These are phyloP conservation scores for Aleadryas rufinucha DNA, from an alignment of 2,113 vertebrate genomes.

Conservation along the genomic window DNA sequence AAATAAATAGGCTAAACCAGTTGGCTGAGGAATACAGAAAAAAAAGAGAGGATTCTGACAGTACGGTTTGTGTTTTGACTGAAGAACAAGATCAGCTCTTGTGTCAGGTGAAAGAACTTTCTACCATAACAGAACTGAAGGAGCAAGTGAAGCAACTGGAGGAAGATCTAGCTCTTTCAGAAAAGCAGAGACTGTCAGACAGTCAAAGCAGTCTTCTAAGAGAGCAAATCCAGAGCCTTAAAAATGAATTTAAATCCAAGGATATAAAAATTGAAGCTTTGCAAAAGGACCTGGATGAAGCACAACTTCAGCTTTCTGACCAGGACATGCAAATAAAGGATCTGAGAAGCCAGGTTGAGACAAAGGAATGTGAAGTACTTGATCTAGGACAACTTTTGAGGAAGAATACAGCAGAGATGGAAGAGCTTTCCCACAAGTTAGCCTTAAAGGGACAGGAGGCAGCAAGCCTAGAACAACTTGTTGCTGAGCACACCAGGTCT, in stretches of 20 bases:
- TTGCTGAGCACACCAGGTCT: conserved; percentile 72
- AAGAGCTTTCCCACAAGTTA: conserved; percentile 72
- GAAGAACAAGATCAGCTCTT: conserved; percentile 75
- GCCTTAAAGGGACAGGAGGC: conserved; percentile 48
- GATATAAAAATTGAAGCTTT: conserved; percentile 83
- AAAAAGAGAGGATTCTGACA: conserved; percentile 63
- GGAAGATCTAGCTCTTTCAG: conserved; percentile 61
- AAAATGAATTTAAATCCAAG: conserved; percentile 75
- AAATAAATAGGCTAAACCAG: conserved; percentile 75
- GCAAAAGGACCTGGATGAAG: conserved; percentile 78
- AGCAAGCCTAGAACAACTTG: conserved; percentile 65
- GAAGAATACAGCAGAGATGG: conserved; percentile 64
- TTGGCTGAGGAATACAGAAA: conserved; percentile 71
- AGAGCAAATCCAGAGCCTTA: conserved; percentile 84
- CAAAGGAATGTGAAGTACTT: conserved; percentile 68
- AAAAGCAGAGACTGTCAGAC: conserved; percentile 67
- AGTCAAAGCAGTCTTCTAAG: conserved; percentile 75
- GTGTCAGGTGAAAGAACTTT: conserved; percentile 56
- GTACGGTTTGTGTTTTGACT: conserved; percentile 43
- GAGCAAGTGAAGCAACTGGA: conserved; percentile 71
- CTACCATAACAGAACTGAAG: conserved; percentile 42
- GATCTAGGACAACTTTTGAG: conserved; percentile 69
- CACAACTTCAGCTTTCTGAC: conserved; percentile 70
- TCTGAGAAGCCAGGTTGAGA: conserved; percentile 76
- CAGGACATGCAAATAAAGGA: conserved; percentile 71